Base-by-base conservation (phyloP, 2,113 vertebrate species). In the Lepus americanus region DNA sequence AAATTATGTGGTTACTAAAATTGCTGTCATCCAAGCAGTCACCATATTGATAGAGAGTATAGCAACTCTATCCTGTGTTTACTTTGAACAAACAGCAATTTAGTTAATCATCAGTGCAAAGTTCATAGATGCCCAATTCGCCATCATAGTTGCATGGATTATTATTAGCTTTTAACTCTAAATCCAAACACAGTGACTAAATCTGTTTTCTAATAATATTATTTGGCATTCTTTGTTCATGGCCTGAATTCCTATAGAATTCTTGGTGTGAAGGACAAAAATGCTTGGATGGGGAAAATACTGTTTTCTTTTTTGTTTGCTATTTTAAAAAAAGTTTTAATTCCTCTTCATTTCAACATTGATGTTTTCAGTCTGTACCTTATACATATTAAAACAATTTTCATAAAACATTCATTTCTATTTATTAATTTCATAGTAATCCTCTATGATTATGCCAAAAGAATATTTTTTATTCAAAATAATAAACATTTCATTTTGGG, bases 381-480 rank as follows among this genome's bases (percentile, higher is more conserved):
- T 49, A 36, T 8, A 49, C 31, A 51, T 85, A 67, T 84, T 13
- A 82, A 79, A 84, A 70, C 13, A 81, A 61, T 51, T 67, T 81
- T 59, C 29, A 78, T 22, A 78, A 78, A 33, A 6, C 64, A 67
- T 53, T 85, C 7, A 61, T 53, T 72, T 93, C 44, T 64, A 14
- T 67, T 59, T 55, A 53, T 61, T 91, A 85, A 81, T 74, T 33
- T 19, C 51, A 1, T 70, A 22, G 22, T 61, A 70, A 93, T 81
- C 85, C 67, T 61, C 64, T 92, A 29, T 92, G 44, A 44, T 89
- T 66, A 89, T 44, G 9, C 70, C 8, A 20, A 73, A 89, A 89
- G 10, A 91, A 59, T 80, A 49, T 39, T 91, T 79, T 88, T 87
- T 79, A 90, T 93, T 79, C 63, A 70, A 89, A 84, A 63, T 84